Evolutionary conservation across 2,888 invertebrate species (phyloP), one percentile per base, ranked within the genome.

Genomic region (Eupithecia insigniata): DNA sequence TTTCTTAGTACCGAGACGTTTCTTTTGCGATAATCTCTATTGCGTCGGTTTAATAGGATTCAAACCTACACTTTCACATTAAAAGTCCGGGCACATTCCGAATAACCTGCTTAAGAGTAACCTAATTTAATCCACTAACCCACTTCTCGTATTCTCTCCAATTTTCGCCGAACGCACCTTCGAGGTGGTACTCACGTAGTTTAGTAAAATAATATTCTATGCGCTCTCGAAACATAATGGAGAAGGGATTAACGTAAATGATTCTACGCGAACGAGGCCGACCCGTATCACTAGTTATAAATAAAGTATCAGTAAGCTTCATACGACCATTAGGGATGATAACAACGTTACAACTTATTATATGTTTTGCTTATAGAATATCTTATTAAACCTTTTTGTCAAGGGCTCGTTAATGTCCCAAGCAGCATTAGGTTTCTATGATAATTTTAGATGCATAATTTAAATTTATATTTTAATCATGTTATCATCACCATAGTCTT

Each of bases 191-290:
- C n/a, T 12, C 32, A 32, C n/a, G 61, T 55, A 55, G 12, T 55
- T 55, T 55, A 66, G 30, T 60, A 67, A 30, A 55, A 67, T 39
- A 67, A 67, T 67, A 58, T 60, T 67, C 67, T 55, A 26, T 32
- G 66, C 66, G 66, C 46, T 30, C 32, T 26, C 61, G 34, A 32
- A 62, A 39, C 43, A 32, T 62, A 68, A 61, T 61, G 61, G 68
- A 61, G 32, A 62, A 26, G 26, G 69, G 69, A 62, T 69, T 69
- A 69, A 62, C 69, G 22, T 64, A 62, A 62, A 28, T 64, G 69
- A 69, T 64, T 69, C 32, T 46, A 28, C 39, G 60, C 14, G 60
- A 30, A 60, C 60, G 66, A 34, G 39, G 22, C 16, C 32, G 46
- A 51, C 66, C 51, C 51, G 32, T 51, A 66, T 46, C 22, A 46